phyloP scores from a whole-genome alignment of 2,113 vertebrate species.

The Heloderma charlesbogerti region DNA sequence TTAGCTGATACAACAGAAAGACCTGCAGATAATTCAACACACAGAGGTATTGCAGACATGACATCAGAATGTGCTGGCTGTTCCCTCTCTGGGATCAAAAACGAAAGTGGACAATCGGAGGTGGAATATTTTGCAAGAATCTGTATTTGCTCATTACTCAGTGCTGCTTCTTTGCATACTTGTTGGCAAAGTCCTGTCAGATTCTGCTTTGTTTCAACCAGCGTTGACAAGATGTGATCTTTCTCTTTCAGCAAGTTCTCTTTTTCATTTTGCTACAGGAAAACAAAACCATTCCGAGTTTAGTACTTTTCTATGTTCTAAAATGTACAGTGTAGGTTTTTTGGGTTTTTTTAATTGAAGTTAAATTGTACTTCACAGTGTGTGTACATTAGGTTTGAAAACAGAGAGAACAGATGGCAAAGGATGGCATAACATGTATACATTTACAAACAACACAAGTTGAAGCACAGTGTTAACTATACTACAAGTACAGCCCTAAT shows the following conservation, averaged over 20 bases:
- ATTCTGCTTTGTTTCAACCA: constrained; percentile 89
- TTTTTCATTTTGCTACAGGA: constrained; percentile 87
- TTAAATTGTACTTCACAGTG: not conserved
- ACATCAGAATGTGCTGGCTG: constrained; percentile 62
- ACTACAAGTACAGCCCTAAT: not conserved
- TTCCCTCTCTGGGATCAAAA: constrained; percentile 81
- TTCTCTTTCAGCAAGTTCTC: constrained; percentile 88
- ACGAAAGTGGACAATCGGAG: constrained; percentile 83
- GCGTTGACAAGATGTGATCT: constrained; percentile 86
- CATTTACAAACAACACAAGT: not conserved
- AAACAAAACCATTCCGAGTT: constrained; percentile 20
- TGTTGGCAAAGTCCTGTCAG: constrained; percentile 89
- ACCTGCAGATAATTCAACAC: constrained; percentile 62
- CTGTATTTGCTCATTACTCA: constrained; percentile 87
- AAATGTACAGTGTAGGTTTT: not conserved
- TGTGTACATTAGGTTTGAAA: not conserved
- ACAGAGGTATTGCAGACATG: constrained; percentile 23
- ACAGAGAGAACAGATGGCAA: not conserved
- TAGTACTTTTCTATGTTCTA: not conserved
- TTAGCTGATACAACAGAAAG: constrained; percentile 54
- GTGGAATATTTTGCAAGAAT: constrained; percentile 88
- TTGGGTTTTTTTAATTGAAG: not conserved
- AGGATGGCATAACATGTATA: not conserved
- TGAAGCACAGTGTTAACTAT: not conserved
- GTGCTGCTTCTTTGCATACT: constrained; percentile 83